A percentile compares a stretch with the other conserved stretches of the same genome.
These are phyloP conservation scores for Vannuccia rotundouncinata DNA, from an alignment of 2,888 invertebrate genomes.

Conservation along the genomic window DNA sequence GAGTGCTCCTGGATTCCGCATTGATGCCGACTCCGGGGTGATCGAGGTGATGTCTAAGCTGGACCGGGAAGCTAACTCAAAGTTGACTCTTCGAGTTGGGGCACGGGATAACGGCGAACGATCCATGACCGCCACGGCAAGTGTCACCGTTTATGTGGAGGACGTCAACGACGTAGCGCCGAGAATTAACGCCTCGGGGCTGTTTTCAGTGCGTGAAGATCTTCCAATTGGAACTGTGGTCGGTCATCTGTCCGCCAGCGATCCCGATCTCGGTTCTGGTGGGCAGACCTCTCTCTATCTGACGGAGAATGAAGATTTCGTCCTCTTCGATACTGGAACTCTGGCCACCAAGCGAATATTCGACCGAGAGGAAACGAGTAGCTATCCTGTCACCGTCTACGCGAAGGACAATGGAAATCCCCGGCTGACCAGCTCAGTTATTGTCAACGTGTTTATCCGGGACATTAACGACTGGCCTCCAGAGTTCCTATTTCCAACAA, in stretches of 20 bases:
- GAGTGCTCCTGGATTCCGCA: background rate
- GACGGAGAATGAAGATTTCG: background rate
- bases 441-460: background rate
- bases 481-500: background rate
- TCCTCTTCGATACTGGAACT: background rate
- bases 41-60: background rate
- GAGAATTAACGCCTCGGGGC: background rate
- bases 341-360: background rate
- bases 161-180: conserved; percentile 10
- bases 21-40: background rate
- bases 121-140: background rate
- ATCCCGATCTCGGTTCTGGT: background rate
- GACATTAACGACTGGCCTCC: background rate
- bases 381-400: background rate
- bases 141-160: background rate
- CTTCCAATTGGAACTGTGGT: background rate
- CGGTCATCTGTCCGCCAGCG: background rate
- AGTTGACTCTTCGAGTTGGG: background rate
- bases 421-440: background rate
- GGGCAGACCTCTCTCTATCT: background rate
- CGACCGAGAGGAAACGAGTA: background rate
- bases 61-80: background rate
- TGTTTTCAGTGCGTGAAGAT: background rate
- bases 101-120: background rate
- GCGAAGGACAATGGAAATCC: background rate